Evolutionary conservation across 37 sponge, comb jelly and placozoan species (phyloP), one percentile per base, ranked within the genome.

Genomic region (Spongia lamella): DNA sequence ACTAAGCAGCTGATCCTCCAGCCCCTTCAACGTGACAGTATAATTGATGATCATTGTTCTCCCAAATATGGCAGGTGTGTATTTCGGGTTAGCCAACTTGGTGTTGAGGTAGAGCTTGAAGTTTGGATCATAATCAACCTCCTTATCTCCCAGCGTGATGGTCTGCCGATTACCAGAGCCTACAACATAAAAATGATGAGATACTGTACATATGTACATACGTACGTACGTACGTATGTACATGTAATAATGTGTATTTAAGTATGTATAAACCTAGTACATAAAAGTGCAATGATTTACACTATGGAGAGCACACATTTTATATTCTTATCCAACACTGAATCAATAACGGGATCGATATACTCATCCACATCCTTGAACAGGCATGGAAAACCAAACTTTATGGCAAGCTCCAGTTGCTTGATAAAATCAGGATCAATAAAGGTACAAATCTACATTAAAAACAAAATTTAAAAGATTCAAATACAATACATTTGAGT

Each of bases 291-390:
- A n/a, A n/a, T n/a, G 14, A 19, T 15, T 11, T 53, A 15, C 37
- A 19, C 9, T 39, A 3, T 17, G 5, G n/a, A n/a, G n/a, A n/a
- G n/a, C n/a, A 1, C 60, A 77, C 90, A 88, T 79, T 98, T 94
- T 58, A 95, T 63, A 36, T 90, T 93, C 79, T 68, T 89, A 64
- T 92, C 96, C 73, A 98, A 76, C 13, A 98, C 96, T 21, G 96
- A 84, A 78, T 98, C 99, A 74, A 98, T 98, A 25, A 98, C 99
- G 47, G 99, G 99, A 63, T 98, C 99, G 77, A 98, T 98, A 79
- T 98, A 98, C 85, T 95, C 99, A 81, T 98, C 99, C 39, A 98
- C 96, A 75, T 98, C 99, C 51, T 93, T 92, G 80, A 98, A 98
- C 81, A 98, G 78, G 81, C 92, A 95, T 16, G 99, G 99, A 53